Base-by-base conservation (phyloP, 2,113 vertebrate species). In the Spilogale gracilis region DNA sequence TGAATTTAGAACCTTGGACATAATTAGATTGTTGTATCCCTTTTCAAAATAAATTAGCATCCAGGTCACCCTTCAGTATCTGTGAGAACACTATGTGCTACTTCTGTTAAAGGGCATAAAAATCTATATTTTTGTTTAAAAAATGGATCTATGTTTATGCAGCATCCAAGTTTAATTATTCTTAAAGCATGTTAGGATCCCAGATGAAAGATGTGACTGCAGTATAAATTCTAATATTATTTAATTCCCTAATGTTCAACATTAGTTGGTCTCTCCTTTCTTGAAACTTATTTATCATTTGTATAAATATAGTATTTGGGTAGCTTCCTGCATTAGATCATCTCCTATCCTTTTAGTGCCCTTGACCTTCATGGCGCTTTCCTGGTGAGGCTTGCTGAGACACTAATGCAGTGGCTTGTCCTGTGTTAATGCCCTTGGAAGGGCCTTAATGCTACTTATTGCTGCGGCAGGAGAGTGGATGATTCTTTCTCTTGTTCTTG, bases 311-410 rank as follows among this genome's bases (percentile, higher is more conserved):
- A 92, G 91, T 84, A 76, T 94, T 97, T 88, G 69, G 87, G 97
- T 91, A 97, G 89, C 95, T 96, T 98, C 96, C 93, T 95, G 96
- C 25, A 86, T 97, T 95, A 97, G 93, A 65, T 97, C 97, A 97
- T 97, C 96, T 95, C 91, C 82, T 0, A 2, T 86, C 86, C 78
- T 97, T 85, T 89, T 10, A 30, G 79, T 97, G 98, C 69, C 97
- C 97, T 97, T 97, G 94, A 76, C 3, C n/a, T 74, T 95, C 50
- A 79, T 3, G 54, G 43, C 30, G 17, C 78, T 93, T 93, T 79
- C 89, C 89, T 2, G 45, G 76, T 17, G 89, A 91, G 94, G 63
- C 58, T 80, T 25, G 45, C 65, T 32, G 91, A 92, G 95, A 74
- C 27, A 12, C n/a, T 89, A 93, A 83, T n/a, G 54, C 67, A 43